These are phyloP conservation scores for Prietella phreatophila DNA, from an alignment of 2,113 vertebrate species.

Conservation along the genomic window DNA sequence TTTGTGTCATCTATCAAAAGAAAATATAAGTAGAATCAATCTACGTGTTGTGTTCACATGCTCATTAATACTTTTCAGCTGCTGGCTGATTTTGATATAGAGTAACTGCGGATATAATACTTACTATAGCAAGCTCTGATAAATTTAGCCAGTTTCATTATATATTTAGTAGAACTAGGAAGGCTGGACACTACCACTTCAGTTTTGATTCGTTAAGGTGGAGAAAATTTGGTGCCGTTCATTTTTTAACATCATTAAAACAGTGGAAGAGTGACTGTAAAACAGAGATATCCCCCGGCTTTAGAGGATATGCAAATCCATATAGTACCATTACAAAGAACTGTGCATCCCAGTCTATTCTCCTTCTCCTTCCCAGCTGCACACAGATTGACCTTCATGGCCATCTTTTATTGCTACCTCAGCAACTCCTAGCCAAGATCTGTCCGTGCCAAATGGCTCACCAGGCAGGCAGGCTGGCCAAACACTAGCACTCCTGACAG, in stretches of 20 bases:
- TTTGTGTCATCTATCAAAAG: conserved; percentile 6
- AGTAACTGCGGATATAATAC: too few species aligned
- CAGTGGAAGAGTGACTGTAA: too few species aligned
- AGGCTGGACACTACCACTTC: too few species aligned
- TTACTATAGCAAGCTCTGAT: too few species aligned
- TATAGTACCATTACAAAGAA: neutral
- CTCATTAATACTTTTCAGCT: conserved; percentile 3
- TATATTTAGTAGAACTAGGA: too few species aligned
- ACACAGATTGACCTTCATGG: conserved; percentile 69
- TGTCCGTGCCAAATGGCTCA: conserved; percentile 55
- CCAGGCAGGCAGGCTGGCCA: conserved; percentile 68
- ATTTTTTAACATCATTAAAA: too few species aligned
- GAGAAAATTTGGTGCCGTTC: too few species aligned
- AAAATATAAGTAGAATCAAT: neutral
- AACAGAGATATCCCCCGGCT: too few species aligned
- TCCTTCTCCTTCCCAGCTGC: neutral
- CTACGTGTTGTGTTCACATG: neutral
- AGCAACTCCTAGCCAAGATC: conserved; percentile 45
- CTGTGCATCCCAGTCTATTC: neutral
- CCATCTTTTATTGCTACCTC: conserved; percentile 52
- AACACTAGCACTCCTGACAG: conserved; percentile 73
- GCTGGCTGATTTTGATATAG: neutral
- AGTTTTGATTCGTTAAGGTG: too few species aligned
- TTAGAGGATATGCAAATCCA: neutral
- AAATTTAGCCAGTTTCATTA: too few species aligned